Conservation (phyloP, 2,888 invertebrate species). For the Eupithecia tripunctaria region DNA sequence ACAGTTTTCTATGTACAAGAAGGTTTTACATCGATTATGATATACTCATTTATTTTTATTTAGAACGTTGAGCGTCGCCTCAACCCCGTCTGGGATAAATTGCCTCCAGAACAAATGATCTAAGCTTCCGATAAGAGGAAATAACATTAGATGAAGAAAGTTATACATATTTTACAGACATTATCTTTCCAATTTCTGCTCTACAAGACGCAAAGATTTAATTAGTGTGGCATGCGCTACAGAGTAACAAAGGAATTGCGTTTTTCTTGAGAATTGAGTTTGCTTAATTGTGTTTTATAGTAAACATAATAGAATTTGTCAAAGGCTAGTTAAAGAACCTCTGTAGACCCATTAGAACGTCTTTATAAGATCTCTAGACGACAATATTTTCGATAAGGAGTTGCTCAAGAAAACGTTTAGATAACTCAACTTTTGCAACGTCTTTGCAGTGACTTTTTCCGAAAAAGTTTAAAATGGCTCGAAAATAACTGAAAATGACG, state of each 20-base stretch:
- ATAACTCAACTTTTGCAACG: neutral
- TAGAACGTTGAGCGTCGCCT: conserved; percentile 1
- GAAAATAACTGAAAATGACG: neutral
- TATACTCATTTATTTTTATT: conserved; percentile 4
- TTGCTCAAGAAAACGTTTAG: neutral
- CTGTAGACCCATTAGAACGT: neutral
- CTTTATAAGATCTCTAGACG: neutral
- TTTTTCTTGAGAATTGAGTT: neutral
- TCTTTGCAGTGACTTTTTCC: neutral
- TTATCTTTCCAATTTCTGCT: neutral
- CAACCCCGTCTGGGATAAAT: neutral
- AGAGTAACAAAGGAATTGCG: neutral
- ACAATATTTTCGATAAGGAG: neutral
- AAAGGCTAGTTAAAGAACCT: neutral
- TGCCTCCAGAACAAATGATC: conserved; percentile 11
- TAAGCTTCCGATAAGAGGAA: conserved; percentile 3
- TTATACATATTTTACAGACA: conserved; percentile 5
- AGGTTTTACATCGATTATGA: neutral
- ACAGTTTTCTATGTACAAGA: conserved; percentile 25
- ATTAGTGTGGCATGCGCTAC: neutral
- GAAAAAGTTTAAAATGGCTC: neutral
- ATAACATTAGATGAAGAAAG: neutral
- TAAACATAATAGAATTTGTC: too few relatives aligned
- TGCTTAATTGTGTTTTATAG: too few relatives aligned
- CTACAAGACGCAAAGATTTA: conserved; percentile 1